A percentile compares a stretch with the other conserved stretches of the same genome.
Conservation (phyloP, 2,797 vertebrate genomes). For the Hybognathus amarus region DNA sequence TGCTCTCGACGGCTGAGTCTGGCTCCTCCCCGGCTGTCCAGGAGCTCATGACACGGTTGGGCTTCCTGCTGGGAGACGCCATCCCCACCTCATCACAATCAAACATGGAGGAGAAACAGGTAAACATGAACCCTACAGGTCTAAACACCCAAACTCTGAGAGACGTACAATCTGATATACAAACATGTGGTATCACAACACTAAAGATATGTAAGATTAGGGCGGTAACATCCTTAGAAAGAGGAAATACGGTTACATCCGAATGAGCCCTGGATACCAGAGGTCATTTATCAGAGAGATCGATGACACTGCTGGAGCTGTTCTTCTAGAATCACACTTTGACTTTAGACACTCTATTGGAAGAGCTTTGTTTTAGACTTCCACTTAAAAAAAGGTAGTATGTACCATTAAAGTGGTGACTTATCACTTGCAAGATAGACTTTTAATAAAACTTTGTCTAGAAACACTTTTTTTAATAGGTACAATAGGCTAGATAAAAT, state of each 20-base stretch:
- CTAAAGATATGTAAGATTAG: neutral
- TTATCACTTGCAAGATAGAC: neutral
- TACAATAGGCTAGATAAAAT: neutral
- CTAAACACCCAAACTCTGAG: neutral
- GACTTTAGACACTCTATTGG: neutral
- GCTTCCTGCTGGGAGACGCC: slow-evolving; percentile 96
- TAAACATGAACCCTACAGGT: slow-evolving; percentile 55
- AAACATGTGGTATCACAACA: slow-evolving; percentile 1
- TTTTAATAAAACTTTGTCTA: neutral
- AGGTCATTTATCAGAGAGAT: slow-evolving; percentile 36
- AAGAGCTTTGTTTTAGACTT: slow-evolving; percentile 19
- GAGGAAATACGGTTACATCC: neutral
- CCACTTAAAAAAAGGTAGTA: neutral
- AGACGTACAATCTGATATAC: slow-evolving; percentile 55
- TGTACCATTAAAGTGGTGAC: neutral
- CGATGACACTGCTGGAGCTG: slow-evolving; percentile 11
- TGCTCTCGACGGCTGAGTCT: slow-evolving; percentile 65
- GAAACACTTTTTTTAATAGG: neutral
- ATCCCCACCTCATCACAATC: slow-evolving; percentile 87
- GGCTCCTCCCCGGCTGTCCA: slow-evolving; percentile 92
- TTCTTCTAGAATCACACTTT: slow-evolving; percentile 8
- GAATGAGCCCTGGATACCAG: neutral
- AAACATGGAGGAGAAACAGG: slow-evolving; percentile 84
- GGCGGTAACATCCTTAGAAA: neutral
- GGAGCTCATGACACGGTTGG: slow-evolving; percentile 98